A percentile compares a stretch with the other conserved stretches of the same genome.
Evolutionary conservation across 2,888 invertebrate genomes (phyloP).

Genomic region (Lingula anatina): DNA sequence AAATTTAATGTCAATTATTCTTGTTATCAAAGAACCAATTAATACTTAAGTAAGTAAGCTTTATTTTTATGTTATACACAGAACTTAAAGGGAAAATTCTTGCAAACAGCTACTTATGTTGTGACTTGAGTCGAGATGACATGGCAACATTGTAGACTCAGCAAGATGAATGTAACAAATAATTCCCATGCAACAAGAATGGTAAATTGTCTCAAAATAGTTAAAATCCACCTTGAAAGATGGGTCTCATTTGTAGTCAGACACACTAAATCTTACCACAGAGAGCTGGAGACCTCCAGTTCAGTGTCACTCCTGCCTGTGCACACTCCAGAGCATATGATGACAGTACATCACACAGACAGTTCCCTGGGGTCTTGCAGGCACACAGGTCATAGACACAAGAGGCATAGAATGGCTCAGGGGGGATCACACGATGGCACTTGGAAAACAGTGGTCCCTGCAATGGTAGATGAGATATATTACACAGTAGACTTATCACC

Average conservation of each 20-base stretch:
- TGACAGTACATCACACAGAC: constrained; percentile 44
- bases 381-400: constrained; percentile 50
- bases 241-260: too few species aligned
- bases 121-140: too few species aligned
- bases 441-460: constrained; percentile 38
- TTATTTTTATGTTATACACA: too few species aligned
- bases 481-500: not conserved
- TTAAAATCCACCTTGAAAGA: too few species aligned
- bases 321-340: constrained; percentile 47
- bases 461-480: constrained; percentile 8
- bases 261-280: constrained; percentile 48
- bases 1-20: not conserved
- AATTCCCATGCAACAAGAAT: too few species aligned
- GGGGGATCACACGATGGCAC: constrained; percentile 40
- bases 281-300: constrained; percentile 39
- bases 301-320: constrained; percentile 35
- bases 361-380: constrained; percentile 37
- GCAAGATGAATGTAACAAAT: not conserved
- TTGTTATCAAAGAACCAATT: too few species aligned
- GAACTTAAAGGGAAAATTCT: too few species aligned
- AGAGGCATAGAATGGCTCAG: constrained; percentile 41
- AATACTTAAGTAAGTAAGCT: too few species aligned
- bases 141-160: not conserved
- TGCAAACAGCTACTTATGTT: too few species aligned
- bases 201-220: too few species aligned